These are phyloP conservation scores for Idaea straminata DNA, from an alignment of 2,888 invertebrate species.

Conservation along the genomic window DNA sequence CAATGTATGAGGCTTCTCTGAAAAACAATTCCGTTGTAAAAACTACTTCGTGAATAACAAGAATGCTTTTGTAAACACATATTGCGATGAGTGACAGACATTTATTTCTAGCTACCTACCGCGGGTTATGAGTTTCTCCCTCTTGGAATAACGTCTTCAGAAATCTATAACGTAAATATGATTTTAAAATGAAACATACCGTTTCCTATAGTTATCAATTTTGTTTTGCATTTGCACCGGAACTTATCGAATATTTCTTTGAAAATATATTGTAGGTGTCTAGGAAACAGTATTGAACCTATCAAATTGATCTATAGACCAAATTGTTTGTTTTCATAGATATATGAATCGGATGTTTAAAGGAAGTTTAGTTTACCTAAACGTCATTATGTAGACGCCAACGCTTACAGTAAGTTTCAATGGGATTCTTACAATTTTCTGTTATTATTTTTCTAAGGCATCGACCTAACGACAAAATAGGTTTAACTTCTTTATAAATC, in stretches of 20 bases:
- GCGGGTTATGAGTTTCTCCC: neutral
- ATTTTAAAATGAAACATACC: neutral
- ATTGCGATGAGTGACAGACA: conserved; percentile 1
- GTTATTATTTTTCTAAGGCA: no score
- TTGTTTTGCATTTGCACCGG: neutral
- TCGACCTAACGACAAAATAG: no score
- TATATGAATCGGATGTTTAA: neutral
- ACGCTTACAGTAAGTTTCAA: neutral
- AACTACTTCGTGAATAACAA: neutral
- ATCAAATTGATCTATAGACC: neutral
- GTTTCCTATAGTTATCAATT: neutral
- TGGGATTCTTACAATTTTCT: neutral
- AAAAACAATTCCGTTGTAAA: neutral
- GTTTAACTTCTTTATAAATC: no score
- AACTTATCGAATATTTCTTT: neutral
- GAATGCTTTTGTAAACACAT: conserved; percentile 1
- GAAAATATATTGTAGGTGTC: neutral
- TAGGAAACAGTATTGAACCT: neutral
- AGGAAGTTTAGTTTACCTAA: neutral
- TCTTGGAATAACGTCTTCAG: neutral
- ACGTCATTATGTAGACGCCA: conserved; percentile 3
- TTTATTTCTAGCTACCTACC: neutral
- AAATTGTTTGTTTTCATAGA: neutral
- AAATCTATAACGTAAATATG: conserved; percentile 6
- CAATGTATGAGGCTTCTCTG: neutral